Base-by-base conservation (phyloP, 92 coral and sea anemone species). In the Umimayanthus kanabou region DNA sequence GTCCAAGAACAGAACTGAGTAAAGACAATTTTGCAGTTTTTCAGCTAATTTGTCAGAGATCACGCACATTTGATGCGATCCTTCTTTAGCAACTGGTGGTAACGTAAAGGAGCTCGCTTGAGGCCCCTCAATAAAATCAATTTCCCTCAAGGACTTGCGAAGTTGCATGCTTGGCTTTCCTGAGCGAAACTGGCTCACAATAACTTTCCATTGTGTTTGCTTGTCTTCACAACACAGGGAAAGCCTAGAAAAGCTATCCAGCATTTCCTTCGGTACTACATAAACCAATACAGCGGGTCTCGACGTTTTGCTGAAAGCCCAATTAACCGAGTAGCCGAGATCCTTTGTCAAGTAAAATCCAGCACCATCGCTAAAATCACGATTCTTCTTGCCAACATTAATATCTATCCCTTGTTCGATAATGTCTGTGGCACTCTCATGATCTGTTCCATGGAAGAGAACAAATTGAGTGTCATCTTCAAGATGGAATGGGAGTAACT, bases 401-500 rank as follows among this genome's bases (percentile, higher is more conserved):
- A 91, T 47, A 28, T 91, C 90, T 16, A 89, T 82, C 39, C 95
- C 93, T 49, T 88, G 90, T 61, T 30, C 22, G 26, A 91, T 47
- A 64, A 93, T 91, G 55, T 93, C 87, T 67, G 37, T 13, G 0
- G 92, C 95, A 67, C 95, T 93, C 39, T 81, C 85, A 45, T 86
- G 93, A 73, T 93, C 95, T 30, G 95, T 93, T 76, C 95, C 95
- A 67, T 93, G 95, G 77, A 75, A 93, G 40, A 93, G 85, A 64
- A 89, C 30, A 20, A 72, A 20, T 61, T 28, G 28, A 5, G 45
- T 15, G 18, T 25, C 88, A 76, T 61, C 82, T 47, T 87, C 55
- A 77, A 25, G 39, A 26, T 30, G 13, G 22, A 55, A 20, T 33
- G 58, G 64, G 25, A n/a, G 1, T 33, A 85, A 9, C 16, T 43